A percentile compares a stretch with the other conserved stretches of the same genome.
phyloP scores from a whole-genome alignment of 2,888 invertebrate species.

The Diplolepis rosae region DNA sequence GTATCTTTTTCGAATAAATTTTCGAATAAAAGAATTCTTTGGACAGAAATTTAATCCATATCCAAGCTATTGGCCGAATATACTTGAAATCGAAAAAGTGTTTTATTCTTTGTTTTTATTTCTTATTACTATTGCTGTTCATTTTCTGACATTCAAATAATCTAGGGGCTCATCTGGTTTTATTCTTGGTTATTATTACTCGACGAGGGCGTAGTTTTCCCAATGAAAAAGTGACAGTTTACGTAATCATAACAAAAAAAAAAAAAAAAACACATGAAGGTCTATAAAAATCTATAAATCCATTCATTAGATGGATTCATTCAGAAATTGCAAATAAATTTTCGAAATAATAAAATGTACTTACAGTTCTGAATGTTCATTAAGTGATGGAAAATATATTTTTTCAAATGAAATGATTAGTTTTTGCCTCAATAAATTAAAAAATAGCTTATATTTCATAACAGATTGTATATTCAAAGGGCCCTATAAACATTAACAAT shows the following conservation, averaged over 20 bases:
- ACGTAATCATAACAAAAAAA: background rate
- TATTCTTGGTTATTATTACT: background rate
- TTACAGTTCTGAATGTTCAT: no score
- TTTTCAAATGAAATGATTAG: no score
- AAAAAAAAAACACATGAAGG: background rate
- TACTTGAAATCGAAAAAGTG: conserved; percentile 21
- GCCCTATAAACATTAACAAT: no score
- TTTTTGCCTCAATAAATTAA: no score
- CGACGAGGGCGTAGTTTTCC: background rate
- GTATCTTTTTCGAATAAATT: background rate
- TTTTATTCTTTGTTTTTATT: background rate
- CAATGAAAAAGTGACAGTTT: background rate
- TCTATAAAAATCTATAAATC: no score
- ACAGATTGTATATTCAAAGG: no score
- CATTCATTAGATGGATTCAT: no score
- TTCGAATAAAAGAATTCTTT: background rate
- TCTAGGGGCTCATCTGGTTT: conserved; percentile 7
- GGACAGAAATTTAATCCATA: conserved; percentile 14
- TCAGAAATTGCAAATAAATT: no score
- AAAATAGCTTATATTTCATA: no score
- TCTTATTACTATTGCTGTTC: background rate
- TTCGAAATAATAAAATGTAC: no score
- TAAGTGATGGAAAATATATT: no score
- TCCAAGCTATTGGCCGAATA: background rate
- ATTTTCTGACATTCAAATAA: conserved; percentile 2